These are phyloP conservation scores for Papilio polyxenes DNA, from an alignment of 1,140 invertebrate genomes.

Conservation along the genomic window DNA sequence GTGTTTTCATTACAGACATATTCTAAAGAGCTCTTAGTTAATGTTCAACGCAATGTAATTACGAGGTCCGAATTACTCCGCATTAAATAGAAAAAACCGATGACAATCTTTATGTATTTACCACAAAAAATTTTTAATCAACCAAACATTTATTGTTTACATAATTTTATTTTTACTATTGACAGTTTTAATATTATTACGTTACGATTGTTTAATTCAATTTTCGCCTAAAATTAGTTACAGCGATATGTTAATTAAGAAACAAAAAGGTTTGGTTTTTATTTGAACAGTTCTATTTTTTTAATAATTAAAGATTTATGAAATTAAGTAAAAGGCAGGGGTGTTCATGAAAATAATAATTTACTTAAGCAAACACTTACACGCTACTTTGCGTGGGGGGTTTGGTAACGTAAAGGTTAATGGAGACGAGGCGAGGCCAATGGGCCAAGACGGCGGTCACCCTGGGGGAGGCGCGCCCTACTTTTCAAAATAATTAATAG, in stretches of 20 bases:
- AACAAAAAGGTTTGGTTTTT: neutral
- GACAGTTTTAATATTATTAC: no score
- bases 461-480: conserved; percentile 54
- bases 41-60: conserved; percentile 3
- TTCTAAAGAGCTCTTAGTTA: conserved; percentile 17
- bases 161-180: no score
- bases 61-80: neutral
- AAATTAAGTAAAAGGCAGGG: neutral
- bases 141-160: no score
- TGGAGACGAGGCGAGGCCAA: conserved; percentile 25
- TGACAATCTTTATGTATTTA: neutral
- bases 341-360: conserved; percentile 9
- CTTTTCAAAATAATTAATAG: conserved; percentile 69
- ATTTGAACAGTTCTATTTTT: neutral
- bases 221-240: neutral
- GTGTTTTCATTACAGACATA: conserved; percentile 3
- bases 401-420: conserved; percentile 2
- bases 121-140: neutral
- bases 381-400: conserved; percentile 8
- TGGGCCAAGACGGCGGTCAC: conserved; percentile 45
- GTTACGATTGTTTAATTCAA: no score
- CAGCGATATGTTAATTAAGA: neutral
- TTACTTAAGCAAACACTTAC: conserved; percentile 32
- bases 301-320: neutral
- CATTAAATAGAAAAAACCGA: neutral